Percentiles rank a stretch among this genome's conserved stretches.
Conservation (phyloP, 2,888 invertebrate species). For the Bhutanitis thaidina region DNA sequence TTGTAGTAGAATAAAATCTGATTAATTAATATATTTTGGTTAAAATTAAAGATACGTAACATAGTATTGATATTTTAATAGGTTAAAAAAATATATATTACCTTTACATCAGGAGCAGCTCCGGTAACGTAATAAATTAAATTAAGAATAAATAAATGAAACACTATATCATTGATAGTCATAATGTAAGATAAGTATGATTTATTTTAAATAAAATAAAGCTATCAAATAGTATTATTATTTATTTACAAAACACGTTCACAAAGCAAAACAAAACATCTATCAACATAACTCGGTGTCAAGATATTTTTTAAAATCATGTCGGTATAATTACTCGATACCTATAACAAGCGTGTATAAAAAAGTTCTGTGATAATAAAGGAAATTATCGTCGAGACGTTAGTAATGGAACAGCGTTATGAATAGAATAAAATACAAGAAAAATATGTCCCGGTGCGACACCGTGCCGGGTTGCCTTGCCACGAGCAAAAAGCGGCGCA, state of each 20-base stretch:
- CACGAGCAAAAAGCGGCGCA: constrained; percentile 41
- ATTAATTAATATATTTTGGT: no score
- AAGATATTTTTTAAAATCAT: constrained; percentile 53
- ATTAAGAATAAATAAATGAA: constrained; percentile 56
- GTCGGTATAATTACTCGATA: constrained; percentile 42
- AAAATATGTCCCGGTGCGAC: constrained; percentile 55
- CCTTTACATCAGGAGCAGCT: constrained; percentile 60
- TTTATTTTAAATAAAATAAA: constrained; percentile 24
- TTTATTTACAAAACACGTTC: constrained; percentile 52
- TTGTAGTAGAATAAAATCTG: no score
- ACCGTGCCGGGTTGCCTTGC: constrained; percentile 41
- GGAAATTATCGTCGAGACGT: constrained; percentile 48
- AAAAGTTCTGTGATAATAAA: constrained; percentile 29
- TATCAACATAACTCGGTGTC: constrained; percentile 38
- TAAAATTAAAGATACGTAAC: no score
- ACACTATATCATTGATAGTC: constrained; percentile 59
- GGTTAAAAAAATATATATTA: constrained; percentile 32
- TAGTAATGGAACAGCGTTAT: constrained; percentile 58
- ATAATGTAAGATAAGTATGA: constrained; percentile 43
- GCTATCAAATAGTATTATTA: constrained; percentile 30
- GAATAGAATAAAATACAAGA: constrained; percentile 70
- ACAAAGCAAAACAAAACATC: constrained; percentile 53
- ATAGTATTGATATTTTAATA: no score
- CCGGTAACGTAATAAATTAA: constrained; percentile 52
- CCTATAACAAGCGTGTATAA: constrained; percentile 32